Evolutionary conservation across 1,140 invertebrate genomes (phyloP).

Genomic region (Cherax destructor): DNA sequence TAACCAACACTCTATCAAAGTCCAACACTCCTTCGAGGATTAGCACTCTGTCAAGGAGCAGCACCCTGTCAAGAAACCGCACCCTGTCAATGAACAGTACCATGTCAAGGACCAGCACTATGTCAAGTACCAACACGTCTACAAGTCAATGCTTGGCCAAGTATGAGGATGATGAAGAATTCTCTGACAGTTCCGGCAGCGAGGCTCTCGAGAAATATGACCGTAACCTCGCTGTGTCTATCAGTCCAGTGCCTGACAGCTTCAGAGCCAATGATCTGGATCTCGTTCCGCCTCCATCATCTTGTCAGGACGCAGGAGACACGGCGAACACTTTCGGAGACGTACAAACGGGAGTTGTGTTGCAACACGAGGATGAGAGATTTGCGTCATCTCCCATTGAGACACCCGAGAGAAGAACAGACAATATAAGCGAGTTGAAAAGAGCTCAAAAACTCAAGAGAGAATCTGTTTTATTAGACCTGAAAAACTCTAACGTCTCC

Average conservation of each 20-base stretch:
- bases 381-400: not conserved
- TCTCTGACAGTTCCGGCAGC: not conserved
- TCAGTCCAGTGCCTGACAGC: not conserved
- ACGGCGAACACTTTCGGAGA: not conserved
- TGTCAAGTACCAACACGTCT: not conserved
- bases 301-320: not conserved
- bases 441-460: not conserved
- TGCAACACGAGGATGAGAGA: not conserved
- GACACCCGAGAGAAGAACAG: not conserved
- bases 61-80: no score
- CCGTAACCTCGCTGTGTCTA: not conserved
- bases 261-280: not conserved
- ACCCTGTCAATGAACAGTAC: not conserved
- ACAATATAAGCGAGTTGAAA: not conserved
- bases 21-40: no score
- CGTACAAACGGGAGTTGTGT: not conserved
- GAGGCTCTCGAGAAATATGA: slow-evolving; percentile 5
- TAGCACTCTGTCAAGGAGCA: no score
- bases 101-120: not conserved
- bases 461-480: not conserved
- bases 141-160: not conserved
- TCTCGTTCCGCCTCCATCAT: not conserved
- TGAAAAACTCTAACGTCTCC: not conserved
- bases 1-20: no score
- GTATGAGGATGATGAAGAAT: not conserved